phyloP scores from a whole-genome alignment of 2,113 vertebrate species.

The Penelope pileata region DNA sequence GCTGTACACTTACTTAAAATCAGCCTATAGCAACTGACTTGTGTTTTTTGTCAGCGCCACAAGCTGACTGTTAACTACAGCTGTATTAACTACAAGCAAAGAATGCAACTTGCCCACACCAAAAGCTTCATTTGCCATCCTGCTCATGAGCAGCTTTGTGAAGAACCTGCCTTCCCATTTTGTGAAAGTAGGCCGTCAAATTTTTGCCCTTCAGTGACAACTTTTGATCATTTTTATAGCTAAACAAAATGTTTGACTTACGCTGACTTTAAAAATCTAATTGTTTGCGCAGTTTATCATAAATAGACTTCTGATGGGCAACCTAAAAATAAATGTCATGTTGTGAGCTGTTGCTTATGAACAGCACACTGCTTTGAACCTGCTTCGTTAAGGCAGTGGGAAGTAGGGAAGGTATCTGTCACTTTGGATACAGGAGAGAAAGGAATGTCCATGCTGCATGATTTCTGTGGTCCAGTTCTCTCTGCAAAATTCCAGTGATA shows the following conservation, averaged over 20 bases:
- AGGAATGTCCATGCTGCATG: neutral
- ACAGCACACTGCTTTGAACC: neutral
- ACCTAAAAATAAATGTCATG: neutral
- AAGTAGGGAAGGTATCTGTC: neutral
- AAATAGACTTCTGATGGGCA: neutral
- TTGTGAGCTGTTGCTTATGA: neutral
- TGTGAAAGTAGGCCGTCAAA: neutral
- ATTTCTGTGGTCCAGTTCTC: neutral
- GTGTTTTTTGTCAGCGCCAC: neutral
- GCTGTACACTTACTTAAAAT: neutral
- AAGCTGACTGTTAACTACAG: neutral
- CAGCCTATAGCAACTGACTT: neutral
- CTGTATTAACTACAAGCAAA: neutral
- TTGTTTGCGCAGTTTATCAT: neutral
- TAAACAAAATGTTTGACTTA: conserved; percentile 16
- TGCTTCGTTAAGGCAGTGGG: neutral
- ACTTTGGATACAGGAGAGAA: neutral
- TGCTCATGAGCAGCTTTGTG: neutral
- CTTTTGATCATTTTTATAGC: conserved; percentile 25
- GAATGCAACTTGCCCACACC: neutral
- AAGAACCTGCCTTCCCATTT: neutral
- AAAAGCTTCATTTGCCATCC: neutral
- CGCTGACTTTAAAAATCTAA: neutral
- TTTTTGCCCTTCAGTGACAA: neutral
- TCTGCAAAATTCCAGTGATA: neutral